These are phyloP conservation scores for Parazoanthus darwini DNA, from an alignment of 92 coral and sea anemone species.

Conservation along the genomic window DNA sequence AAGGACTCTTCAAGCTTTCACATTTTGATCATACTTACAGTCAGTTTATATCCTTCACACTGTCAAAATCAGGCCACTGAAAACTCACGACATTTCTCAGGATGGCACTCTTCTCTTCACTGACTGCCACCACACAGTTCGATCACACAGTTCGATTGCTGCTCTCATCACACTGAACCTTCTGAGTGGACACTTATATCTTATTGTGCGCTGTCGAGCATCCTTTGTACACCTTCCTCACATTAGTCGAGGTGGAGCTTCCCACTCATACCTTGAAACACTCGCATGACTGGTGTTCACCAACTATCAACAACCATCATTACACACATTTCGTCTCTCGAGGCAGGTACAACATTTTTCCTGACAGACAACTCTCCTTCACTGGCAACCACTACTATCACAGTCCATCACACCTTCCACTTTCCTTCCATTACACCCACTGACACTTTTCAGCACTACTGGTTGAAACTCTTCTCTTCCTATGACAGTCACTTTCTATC, in stretches of 20 bases:
- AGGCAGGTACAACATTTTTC: background rate
- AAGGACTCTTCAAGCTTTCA: background rate
- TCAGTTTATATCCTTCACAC: constrained; percentile 32
- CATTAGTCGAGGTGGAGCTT: background rate
- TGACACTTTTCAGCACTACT: background rate
- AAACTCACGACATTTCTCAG: constrained; percentile 24
- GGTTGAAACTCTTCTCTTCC: background rate
- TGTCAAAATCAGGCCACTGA: constrained; percentile 28
- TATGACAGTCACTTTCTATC: background rate
- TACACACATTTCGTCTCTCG: background rate
- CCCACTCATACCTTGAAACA: background rate
- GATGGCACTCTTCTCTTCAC: constrained; percentile 7
- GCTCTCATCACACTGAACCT: background rate
- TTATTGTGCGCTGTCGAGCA: background rate
- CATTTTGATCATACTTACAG: constrained; percentile 25
- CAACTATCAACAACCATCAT: background rate
- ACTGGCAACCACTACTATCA: background rate
- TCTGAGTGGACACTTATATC: background rate
- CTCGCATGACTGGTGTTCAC: background rate
- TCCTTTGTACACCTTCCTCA: constrained; percentile 8
- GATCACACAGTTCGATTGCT: background rate
- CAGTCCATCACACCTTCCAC: background rate
- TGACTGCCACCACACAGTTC: background rate
- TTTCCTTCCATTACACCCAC: too few relatives aligned
- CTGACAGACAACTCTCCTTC: background rate